Base-by-base conservation (phyloP, 1,140 invertebrate genomes). In the Drosophila sechellia region DNA sequence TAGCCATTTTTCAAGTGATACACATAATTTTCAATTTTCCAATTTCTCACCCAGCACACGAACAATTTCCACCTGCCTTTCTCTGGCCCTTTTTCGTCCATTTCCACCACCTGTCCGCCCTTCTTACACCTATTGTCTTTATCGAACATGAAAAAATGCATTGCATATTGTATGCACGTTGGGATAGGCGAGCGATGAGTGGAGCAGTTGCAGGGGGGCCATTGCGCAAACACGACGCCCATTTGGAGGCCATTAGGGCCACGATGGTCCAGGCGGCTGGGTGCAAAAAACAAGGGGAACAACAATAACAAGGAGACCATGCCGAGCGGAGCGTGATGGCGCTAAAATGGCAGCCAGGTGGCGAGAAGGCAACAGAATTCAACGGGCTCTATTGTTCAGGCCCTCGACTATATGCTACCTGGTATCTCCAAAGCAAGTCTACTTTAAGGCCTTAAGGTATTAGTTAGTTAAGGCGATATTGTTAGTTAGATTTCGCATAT, bases 1-100 rank as follows among this genome's bases (percentile, higher is more conserved):
- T 87, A 89, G 84, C 84, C 71, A 87, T 87, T 89, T 87, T 84
- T 87, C 83, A 89, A 87, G 83, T 83, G 79, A 75, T 87, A 83
- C 79, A 89, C 83, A 89, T 83, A 76, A 89, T 83, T 87, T 87
- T 89, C 84, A 87, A 87, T 87, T 89, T 87, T 79, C 65, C 84
- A 79, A 86, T 86, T 86, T 86, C 81, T 83, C 79, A 77, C 74
- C 53, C 56, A 40, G 53, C 59, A 39, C 71, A 45, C 63, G 63
- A 58, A 46, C 55, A 77, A 72, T 79, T 73, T 42, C 39, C 76
- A 71, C 48, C 80, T 75, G 76, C 43, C 37, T 49, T 77, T 49
- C 48, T 27, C 35, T 17, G 4, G 45, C 37, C 31, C 27, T n/a
- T 34, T 45, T 31, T 52, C 46, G 43, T 48, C 43, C 45, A 15